phyloP scores from a whole-genome alignment of 2,888 invertebrate species.

The Pseudanteris insignis region DNA sequence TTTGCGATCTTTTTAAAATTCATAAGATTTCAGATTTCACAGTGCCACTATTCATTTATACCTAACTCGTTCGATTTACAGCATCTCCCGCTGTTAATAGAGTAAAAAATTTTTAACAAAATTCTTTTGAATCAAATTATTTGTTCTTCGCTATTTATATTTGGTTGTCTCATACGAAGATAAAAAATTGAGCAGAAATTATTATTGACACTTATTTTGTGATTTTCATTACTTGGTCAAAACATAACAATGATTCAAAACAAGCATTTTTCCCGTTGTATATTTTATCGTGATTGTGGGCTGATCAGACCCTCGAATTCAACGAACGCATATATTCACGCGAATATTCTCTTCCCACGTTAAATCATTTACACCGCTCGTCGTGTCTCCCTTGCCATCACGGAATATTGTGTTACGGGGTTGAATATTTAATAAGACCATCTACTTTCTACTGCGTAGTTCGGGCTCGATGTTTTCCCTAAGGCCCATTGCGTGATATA shows the following conservation, averaged over 20 bases:
- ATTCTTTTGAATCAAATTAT: too few relatives aligned
- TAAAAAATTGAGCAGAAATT: too few relatives aligned
- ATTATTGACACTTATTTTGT: too few relatives aligned
- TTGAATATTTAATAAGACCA: constrained; percentile 68
- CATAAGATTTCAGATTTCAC: constrained; percentile 59
- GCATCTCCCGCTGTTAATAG: constrained; percentile 21
- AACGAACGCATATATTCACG: constrained; percentile 11
- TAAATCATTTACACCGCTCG: constrained; percentile 42
- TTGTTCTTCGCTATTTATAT: too few relatives aligned
- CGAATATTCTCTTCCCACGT: constrained; percentile 38
- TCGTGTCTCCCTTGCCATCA: constrained; percentile 29
- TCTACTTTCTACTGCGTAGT: constrained; percentile 55
- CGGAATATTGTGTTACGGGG: constrained; percentile 68
- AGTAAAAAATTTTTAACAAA: constrained; percentile 8
- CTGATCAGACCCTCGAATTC: constrained; percentile 5
- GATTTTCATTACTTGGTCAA: too few relatives aligned
- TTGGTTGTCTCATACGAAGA: too few relatives aligned
- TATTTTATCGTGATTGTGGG: constrained; percentile 10
- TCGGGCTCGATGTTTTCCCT: constrained; percentile 48
- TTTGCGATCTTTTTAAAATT: constrained; percentile 40
- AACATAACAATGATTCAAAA: too few relatives aligned
- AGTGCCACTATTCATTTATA: constrained; percentile 21
- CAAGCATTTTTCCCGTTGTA: too few relatives aligned
- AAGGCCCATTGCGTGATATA: constrained; percentile 44
- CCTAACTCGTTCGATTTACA: constrained; percentile 26